These are phyloP conservation scores for Nemurella pictetii DNA, from an alignment of 2,888 invertebrate genomes.

Conservation along the genomic window DNA sequence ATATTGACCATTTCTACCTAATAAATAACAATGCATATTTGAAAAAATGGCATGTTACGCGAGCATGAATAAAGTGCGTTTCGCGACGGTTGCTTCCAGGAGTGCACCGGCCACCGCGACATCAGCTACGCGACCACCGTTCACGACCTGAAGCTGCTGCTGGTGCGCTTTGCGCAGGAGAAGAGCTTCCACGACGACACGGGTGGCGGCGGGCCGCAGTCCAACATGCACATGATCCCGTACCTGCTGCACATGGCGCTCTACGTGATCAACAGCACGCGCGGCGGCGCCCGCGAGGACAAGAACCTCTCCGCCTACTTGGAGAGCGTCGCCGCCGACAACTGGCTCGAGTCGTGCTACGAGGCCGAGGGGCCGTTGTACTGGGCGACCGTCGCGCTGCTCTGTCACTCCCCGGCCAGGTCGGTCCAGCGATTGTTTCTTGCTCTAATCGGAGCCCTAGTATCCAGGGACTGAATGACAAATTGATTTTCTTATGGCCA, in stretches of 20 bases:
- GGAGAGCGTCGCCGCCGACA: slow-evolving; percentile 62
- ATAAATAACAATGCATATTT: too few species aligned
- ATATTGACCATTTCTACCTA: too few species aligned
- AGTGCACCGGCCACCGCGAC: slow-evolving; percentile 60
- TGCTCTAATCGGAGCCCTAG: too few species aligned
- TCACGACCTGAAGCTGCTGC: slow-evolving; percentile 89
- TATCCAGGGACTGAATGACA: too few species aligned
- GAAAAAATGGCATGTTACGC: too few species aligned
- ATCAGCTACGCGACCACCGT: slow-evolving; percentile 80
- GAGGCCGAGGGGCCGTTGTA: slow-evolving; percentile 93
- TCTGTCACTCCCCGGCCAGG: slow-evolving; percentile 69
- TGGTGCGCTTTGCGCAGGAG: slow-evolving; percentile 88
- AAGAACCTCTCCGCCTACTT: slow-evolving; percentile 74
- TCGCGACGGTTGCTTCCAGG: too few species aligned
- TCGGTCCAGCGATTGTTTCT: neutral
- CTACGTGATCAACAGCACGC: slow-evolving; percentile 87
- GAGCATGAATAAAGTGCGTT: too few species aligned
- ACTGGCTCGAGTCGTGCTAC: slow-evolving; percentile 79
- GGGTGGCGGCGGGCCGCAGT: slow-evolving; percentile 95
- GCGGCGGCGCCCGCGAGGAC: slow-evolving; percentile 77
- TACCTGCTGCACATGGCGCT: slow-evolving; percentile 93
- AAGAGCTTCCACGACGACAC: slow-evolving; percentile 97
- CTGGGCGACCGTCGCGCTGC: slow-evolving; percentile 77
- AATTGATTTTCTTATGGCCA: too few species aligned
- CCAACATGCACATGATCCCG: slow-evolving; percentile 95